phyloP scores from a whole-genome alignment of 2,797 vertebrate species.

The Salmo trutta region DNA sequence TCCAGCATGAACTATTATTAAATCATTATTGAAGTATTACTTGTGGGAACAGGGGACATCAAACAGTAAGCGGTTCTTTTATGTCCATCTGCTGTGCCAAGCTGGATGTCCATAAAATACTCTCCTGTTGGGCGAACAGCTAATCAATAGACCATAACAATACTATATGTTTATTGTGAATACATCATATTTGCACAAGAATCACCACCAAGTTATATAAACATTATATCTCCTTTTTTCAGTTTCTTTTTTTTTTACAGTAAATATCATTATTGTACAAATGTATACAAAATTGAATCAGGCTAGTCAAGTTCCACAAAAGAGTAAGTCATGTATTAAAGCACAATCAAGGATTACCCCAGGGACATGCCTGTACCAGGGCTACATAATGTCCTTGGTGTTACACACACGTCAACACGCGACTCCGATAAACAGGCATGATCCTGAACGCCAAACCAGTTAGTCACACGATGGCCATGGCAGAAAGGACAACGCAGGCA shows the following conservation, averaged over 20 bases:
- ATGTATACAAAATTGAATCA: constrained; percentile 97
- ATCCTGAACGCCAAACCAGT: constrained; percentile 64
- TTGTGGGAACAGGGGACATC: background rate
- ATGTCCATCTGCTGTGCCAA: constrained; percentile 18
- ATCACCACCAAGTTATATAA: constrained; percentile 98
- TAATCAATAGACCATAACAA: constrained; percentile 75
- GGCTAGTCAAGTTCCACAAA: constrained; percentile 94
- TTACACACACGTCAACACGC: constrained; percentile 78
- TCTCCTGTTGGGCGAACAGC: constrained; percentile 3
- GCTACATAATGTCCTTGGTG: constrained; percentile 60
- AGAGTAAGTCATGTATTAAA: constrained; percentile 87
- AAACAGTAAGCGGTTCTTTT: background rate
- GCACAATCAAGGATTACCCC: constrained; percentile 84
- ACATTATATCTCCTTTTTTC: constrained; percentile 70
- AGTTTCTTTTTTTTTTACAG: constrained; percentile 75
- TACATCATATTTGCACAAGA: constrained; percentile 97
- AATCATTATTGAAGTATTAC: background rate
- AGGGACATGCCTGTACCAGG: constrained; percentile 70
- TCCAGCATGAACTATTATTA: background rate
- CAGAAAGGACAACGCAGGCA: constrained; percentile 50
- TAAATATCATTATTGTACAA: constrained; percentile 96
- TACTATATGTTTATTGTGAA: constrained; percentile 99
- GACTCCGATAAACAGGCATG: constrained; percentile 82
- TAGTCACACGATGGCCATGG: constrained; percentile 49
- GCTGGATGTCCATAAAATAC: constrained; percentile 30